Evolutionary conservation across 2,797 vertebrate species (phyloP), one percentile per base, ranked within the genome.

Genomic region (Chelon auratus): DNA sequence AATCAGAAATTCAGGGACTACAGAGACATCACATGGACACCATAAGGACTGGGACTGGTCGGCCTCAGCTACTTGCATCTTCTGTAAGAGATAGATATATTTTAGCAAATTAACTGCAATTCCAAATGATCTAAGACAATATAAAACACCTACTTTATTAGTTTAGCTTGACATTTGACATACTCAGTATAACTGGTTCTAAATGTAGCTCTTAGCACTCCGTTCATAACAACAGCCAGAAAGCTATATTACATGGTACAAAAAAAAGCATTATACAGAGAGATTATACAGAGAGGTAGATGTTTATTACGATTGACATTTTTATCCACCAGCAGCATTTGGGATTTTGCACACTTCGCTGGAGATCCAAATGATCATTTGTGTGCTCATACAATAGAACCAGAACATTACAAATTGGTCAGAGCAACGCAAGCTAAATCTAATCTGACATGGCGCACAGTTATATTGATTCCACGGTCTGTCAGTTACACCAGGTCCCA

Each of bases 311-410:
- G 20, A 58, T 36, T 75, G 83, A 82, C 81, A 76, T 85, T 88
- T 88, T 78, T 80, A 83, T 84, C 74, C 80, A 85, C 48, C 67
- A 75, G 77, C 74, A 82, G 65, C 83, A 73, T 77, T 77, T 77
- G 65, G 62, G 50, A 55, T 83, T 33, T 68, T 63, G 45, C 80
- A 86, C 83, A 78, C 78, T 79, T 75, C 75, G 72, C 10, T 54
- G 66, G 39, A 81, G 61, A 84, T 50, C 73, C 52, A 89, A 83
- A 78, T 78, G 63, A 75, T 79, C 26, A 50, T 77, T 83, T 85
- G 68, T 75, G 71, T 77, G 79, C 73, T 73, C 68, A 42, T 68
- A 74, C 68, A 70, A 66, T 71, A 62, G 80, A 81, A 82, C 57
- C 78, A 74, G 62, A 83, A 80, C 72, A 67, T 77, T 71, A 81